Evolutionary conservation across 2,797 vertebrate species (phyloP).

Genomic region (Poecilia gillii): DNA sequence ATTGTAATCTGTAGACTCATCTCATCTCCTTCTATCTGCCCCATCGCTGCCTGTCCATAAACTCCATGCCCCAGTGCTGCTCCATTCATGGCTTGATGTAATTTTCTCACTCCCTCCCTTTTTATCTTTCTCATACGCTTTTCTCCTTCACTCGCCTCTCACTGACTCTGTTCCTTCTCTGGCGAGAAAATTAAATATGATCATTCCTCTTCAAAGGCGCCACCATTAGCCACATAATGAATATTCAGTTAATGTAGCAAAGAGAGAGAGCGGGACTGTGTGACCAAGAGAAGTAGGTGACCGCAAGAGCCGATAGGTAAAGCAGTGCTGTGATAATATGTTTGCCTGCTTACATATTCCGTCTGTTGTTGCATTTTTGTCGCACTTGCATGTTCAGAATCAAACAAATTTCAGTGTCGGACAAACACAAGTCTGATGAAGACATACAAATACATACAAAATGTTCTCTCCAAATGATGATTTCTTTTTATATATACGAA

Average conservation of each 20-base stretch:
- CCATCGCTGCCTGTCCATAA: constrained; percentile 46
- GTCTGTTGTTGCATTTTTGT: background rate
- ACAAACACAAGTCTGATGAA: background rate
- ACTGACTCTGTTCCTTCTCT: constrained; percentile 60
- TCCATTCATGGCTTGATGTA: constrained; percentile 64
- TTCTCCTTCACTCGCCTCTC: constrained; percentile 47
- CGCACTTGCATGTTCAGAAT: background rate
- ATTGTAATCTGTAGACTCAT: constrained; percentile 68
- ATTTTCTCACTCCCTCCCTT: constrained; percentile 55
- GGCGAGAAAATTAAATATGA: constrained; percentile 74
- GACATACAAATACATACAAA: background rate
- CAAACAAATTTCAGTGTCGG: background rate
- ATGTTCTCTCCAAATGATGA: background rate
- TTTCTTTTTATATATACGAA: background rate
- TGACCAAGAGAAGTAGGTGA: constrained; percentile 55
- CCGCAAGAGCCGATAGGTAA: constrained; percentile 58
- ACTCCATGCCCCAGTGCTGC: constrained; percentile 50
- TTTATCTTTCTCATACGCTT: constrained; percentile 56
- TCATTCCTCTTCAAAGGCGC: constrained; percentile 78
- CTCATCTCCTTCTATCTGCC: constrained; percentile 23
- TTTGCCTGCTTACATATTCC: background rate
- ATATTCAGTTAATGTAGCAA: constrained; percentile 77
- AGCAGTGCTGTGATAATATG: constrained; percentile 6
- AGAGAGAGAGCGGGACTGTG: constrained; percentile 41
- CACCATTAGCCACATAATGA: constrained; percentile 78